A percentile compares a stretch with the other conserved stretches of the same genome.
These are phyloP conservation scores for Atlantisia rogersi DNA, from an alignment of 2,113 vertebrate species.

Conservation along the genomic window DNA sequence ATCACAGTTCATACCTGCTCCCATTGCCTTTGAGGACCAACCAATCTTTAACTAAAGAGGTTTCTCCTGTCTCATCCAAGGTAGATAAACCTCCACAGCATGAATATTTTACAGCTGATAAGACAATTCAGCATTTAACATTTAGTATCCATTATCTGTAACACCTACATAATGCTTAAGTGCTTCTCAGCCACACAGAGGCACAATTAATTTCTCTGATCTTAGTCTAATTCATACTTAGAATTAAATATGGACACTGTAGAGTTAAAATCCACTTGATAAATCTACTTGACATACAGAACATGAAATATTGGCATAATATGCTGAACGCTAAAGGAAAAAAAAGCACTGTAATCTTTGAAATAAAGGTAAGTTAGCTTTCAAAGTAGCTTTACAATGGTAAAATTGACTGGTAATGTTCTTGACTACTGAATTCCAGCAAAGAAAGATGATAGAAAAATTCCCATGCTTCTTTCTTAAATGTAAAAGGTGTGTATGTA, in stretches of 20 bases:
- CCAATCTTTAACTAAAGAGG: not conserved
- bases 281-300: not conserved
- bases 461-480: not conserved
- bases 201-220: not conserved
- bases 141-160: not conserved
- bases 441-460: not conserved
- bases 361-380: not conserved
- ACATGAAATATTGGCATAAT: not conserved
- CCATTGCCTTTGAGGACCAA: slow-evolving; percentile 51
- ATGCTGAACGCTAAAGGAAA: not conserved
- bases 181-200: not conserved
- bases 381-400: not conserved
- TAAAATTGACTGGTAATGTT: not conserved
- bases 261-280: not conserved
- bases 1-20: slow-evolving; percentile 2
- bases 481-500: not conserved
- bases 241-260: not conserved
- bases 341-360: not conserved
- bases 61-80: not conserved
- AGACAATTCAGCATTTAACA: not conserved
- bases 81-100: not conserved
- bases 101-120: not conserved
- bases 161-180: not conserved
- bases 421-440: not conserved
- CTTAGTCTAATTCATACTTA: not conserved